phyloP scores from a whole-genome alignment of 1,140 invertebrate species.

The Littorina saxatilis region DNA sequence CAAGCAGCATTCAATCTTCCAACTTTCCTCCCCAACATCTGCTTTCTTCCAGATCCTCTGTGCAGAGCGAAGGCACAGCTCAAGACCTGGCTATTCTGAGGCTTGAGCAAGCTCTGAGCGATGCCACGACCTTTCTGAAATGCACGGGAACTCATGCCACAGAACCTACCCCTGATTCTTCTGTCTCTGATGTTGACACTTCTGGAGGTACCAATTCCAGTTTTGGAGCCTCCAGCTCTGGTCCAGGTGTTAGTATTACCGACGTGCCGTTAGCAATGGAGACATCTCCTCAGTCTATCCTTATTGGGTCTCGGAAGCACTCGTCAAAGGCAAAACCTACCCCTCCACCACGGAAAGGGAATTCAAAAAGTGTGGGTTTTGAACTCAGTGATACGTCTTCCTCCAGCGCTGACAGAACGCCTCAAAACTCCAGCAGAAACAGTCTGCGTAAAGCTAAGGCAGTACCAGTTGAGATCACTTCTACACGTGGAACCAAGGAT shows the following conservation, averaged over 20 bases:
- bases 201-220: not conserved
- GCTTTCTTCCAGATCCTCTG: not conserved
- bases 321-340: not conserved
- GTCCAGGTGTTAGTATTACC: too few relatives aligned
- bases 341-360: not conserved
- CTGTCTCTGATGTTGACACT: not conserved
- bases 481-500: not conserved
- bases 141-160: not conserved
- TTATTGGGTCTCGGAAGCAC: not conserved
- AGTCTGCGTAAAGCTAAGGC: not conserved
- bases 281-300: too few relatives aligned
- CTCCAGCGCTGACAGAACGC: too few relatives aligned
- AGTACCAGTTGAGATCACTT: not conserved
- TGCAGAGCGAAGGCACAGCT: not conserved
- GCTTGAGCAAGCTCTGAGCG: slow-evolving; percentile 11
- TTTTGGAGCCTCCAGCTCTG: too few relatives aligned
- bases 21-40: too few relatives aligned
- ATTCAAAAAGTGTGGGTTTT: not conserved
- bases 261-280: too few relatives aligned
- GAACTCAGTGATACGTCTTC: too few relatives aligned
- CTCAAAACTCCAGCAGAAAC: not conserved
- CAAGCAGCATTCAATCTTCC: not conserved
- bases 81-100: slow-evolving; percentile 8
- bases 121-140: not conserved
- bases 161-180: not conserved